A percentile compares a stretch with the other conserved stretches of the same genome.
Conservation (phyloP, 2,888 invertebrate genomes). For the Nipponacmea schrenckii region DNA sequence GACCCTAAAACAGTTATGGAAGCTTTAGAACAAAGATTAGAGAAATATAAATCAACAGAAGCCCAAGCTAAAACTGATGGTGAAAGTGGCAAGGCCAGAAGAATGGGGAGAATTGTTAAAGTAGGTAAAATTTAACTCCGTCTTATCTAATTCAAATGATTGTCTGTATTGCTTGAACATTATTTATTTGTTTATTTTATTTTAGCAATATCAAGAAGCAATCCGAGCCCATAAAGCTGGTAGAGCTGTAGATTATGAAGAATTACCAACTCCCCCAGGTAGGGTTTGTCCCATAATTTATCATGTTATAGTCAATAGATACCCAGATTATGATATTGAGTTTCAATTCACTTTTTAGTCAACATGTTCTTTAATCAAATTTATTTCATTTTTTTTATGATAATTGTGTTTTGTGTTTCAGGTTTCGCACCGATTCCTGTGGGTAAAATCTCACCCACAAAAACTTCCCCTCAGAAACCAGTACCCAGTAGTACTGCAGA, state of each 20-base stretch:
- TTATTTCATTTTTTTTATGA: neutral
- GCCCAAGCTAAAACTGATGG: slow-evolving; percentile 78
- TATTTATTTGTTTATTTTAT: neutral
- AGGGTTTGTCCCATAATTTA: slow-evolving; percentile 16
- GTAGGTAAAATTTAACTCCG: slow-evolving; percentile 47
- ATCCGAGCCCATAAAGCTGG: slow-evolving; percentile 83
- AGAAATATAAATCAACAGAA: slow-evolving; percentile 80
- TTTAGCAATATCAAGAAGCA: slow-evolving; percentile 85
- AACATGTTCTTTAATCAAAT: neutral
- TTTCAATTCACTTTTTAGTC: too few species aligned
- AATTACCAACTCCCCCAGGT: slow-evolving; percentile 85
- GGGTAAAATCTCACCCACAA: slow-evolving; percentile 22
- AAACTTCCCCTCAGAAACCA: slow-evolving; percentile 15
- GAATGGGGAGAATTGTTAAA: slow-evolving; percentile 90
- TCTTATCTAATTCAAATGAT: too few species aligned
- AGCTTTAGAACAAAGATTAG: slow-evolving; percentile 84
- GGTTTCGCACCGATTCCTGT: slow-evolving; percentile 61
- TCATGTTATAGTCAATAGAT: too few species aligned
- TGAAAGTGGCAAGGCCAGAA: slow-evolving; percentile 85
- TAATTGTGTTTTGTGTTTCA: slow-evolving; percentile 27
- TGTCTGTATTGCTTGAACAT: too few species aligned
- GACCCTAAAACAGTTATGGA: slow-evolving; percentile 74
- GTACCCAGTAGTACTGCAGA: slow-evolving; percentile 25
- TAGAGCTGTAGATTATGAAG: slow-evolving; percentile 79
- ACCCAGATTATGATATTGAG: too few species aligned